phyloP scores from a whole-genome alignment of 92 coral and sea anemone species.

The Epizoanthus illoricatus region DNA sequence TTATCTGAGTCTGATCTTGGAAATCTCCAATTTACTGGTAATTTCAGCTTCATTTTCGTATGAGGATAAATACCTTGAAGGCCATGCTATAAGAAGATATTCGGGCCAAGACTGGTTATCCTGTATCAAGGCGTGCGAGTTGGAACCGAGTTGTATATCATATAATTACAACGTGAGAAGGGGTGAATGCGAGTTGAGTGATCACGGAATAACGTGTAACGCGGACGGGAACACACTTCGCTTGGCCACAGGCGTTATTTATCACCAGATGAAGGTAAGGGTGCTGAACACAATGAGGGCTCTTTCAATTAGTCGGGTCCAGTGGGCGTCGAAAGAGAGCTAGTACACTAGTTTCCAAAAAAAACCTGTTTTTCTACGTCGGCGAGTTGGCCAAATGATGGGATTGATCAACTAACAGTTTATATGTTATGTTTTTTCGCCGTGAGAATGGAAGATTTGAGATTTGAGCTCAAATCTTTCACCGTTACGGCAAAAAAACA shows the following conservation, averaged over 20 bases:
- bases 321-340: too few relatives aligned
- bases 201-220: background rate
- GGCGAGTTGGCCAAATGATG: too few relatives aligned
- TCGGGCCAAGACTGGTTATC: conserved; percentile 5
- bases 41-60: background rate
- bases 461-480: too few relatives aligned
- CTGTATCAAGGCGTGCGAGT: background rate
- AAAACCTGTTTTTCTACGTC: too few relatives aligned
- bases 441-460: too few relatives aligned
- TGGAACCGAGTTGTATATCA: background rate
- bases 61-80: conserved; percentile 2
- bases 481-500: too few relatives aligned
- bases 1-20: background rate
- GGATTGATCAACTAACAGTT: too few relatives aligned
- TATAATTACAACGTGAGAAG: conserved; percentile 1
- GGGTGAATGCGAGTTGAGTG: conserved; percentile 10
- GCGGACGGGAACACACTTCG: background rate
- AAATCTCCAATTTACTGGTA: background rate
- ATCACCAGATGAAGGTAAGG: conserved; percentile 8
- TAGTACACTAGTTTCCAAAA: too few relatives aligned
- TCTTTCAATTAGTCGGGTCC: too few relatives aligned
- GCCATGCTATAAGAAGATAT: conserved; percentile 1
- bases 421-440: too few relatives aligned
- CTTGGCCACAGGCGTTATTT: background rate
- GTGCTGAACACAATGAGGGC: too few relatives aligned